phyloP scores from a whole-genome alignment of 2,888 invertebrate species.

The Miltochrista miniata region DNA sequence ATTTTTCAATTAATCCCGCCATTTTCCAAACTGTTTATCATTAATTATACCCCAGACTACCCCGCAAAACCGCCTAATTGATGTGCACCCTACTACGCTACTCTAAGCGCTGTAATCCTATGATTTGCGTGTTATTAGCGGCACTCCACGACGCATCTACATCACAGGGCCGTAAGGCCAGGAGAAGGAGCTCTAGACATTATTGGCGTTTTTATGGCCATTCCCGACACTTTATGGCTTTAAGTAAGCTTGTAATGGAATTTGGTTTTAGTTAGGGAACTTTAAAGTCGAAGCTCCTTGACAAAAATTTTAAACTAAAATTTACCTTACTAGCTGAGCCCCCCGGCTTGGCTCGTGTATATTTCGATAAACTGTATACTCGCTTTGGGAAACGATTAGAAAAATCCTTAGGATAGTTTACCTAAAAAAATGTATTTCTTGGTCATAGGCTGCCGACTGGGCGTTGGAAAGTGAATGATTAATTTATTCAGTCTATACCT shows the following conservation, averaged over 20 bases:
- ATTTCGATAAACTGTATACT: too few species aligned
- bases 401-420: too few species aligned
- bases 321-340: too few species aligned
- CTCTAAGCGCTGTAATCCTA: constrained; percentile 50
- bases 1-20: too few species aligned
- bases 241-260: constrained; percentile 6
- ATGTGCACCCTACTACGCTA: constrained; percentile 24
- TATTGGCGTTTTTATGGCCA: constrained; percentile 42
- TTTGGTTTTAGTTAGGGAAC: constrained; percentile 4
- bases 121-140: constrained; percentile 65
- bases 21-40: too few species aligned
- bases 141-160: constrained; percentile 38
- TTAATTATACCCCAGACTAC: not conserved
- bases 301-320: not conserved
- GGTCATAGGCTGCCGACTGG: too few species aligned
- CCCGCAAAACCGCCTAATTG: constrained; percentile 1
- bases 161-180: constrained; percentile 18
- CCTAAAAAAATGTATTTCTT: too few species aligned
- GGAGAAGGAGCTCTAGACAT: constrained; percentile 18
- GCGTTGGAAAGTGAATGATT: too few species aligned
- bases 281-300: not conserved
- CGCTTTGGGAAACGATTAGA: too few species aligned
- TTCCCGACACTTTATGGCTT: constrained; percentile 21
- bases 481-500: too few species aligned
- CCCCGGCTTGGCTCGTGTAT: too few species aligned